These are phyloP conservation scores for Sesia bembeciformis DNA, from an alignment of 2,888 invertebrate species.

Conservation along the genomic window DNA sequence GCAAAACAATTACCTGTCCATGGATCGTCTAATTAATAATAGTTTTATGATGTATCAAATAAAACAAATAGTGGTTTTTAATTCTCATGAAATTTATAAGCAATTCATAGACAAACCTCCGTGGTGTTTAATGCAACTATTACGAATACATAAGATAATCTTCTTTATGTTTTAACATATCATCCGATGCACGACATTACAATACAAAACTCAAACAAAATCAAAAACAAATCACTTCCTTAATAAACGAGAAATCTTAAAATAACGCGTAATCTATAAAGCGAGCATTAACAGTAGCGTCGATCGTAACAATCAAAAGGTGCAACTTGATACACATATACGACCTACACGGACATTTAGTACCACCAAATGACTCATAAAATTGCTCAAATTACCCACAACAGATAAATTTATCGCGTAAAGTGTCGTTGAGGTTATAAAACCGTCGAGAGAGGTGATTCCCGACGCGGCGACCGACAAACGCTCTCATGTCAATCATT, in stretches of 20 bases:
- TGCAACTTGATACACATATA: constrained; percentile 40
- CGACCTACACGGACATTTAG: constrained; percentile 45
- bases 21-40: too few species aligned
- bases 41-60: too few species aligned
- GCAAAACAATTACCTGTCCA: too few species aligned
- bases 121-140: too few species aligned
- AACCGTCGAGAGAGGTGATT: constrained; percentile 37
- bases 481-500: constrained; percentile 66
- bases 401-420: constrained; percentile 60
- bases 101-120: too few species aligned
- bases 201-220: too few species aligned
- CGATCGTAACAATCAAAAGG: constrained; percentile 25
- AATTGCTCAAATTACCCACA: constrained; percentile 65
- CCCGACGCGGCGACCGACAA: constrained; percentile 19
- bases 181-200: too few species aligned
- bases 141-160: too few species aligned
- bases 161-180: too few species aligned
- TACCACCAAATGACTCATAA: constrained; percentile 67
- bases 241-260: neutral
- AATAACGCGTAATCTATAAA: neutral
- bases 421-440: constrained; percentile 57
- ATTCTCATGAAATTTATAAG: too few species aligned
- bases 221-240: too few species aligned
- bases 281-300: neutral
- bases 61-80: too few species aligned